Evolutionary conservation across 1,140 invertebrate genomes (phyloP).

Genomic region (Aleiodes sp.): DNA sequence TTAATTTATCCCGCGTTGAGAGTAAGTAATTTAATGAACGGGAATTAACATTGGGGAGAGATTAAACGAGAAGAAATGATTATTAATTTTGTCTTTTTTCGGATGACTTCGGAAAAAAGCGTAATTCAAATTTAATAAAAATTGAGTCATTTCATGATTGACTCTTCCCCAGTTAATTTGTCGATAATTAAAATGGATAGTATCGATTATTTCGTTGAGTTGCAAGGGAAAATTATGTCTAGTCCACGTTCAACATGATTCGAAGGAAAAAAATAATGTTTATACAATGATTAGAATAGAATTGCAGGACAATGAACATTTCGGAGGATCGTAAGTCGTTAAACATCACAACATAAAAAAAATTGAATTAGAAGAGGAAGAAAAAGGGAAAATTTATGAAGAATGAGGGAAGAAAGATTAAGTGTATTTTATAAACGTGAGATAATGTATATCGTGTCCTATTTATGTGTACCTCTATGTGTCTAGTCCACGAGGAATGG

Average conservation of each 20-base stretch:
- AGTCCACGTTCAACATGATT: slow-evolving; percentile 31
- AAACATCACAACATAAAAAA: background rate
- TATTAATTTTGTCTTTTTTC: no score
- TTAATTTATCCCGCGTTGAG: no score
- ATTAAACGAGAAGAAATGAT: no score
- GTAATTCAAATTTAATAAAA: no score
- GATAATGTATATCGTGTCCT: slow-evolving; percentile 45
- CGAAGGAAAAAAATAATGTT: slow-evolving; percentile 5
- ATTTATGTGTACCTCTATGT: slow-evolving; percentile 59
- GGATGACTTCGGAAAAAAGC: no score
- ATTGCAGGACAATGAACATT: slow-evolving; percentile 9
- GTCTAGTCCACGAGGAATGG: slow-evolving; percentile 58
- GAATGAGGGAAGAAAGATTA: background rate
- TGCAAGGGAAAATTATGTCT: slow-evolving; percentile 24
- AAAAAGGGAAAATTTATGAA: background rate
- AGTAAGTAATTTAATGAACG: no score
- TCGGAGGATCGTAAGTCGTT: background rate
- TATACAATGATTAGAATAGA: slow-evolving; percentile 5
- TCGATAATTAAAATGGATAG: background rate
- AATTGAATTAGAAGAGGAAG: background rate
- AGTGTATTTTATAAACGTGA: slow-evolving; percentile 23
- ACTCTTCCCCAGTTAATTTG: background rate
- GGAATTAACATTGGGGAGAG: no score
- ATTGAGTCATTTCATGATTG: no score
- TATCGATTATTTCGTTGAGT: background rate